Evolutionary conservation across 1,140 invertebrate genomes (phyloP).

Genomic region (Laodelphax striatellus): DNA sequence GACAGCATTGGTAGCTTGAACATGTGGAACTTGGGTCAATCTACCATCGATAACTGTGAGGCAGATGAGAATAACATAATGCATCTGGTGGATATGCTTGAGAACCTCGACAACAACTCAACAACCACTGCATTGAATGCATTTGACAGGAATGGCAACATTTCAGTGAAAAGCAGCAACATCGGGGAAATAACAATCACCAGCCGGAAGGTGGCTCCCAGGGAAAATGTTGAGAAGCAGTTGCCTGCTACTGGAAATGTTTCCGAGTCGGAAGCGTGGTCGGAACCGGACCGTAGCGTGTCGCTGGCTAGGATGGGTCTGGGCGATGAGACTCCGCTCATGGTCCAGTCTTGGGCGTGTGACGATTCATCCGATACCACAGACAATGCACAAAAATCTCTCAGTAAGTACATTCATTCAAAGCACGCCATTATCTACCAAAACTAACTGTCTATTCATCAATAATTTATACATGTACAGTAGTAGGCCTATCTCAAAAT

Average conservation of each 20-base stretch:
- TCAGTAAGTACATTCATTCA: too few relatives aligned
- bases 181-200: slow-evolving; percentile 8
- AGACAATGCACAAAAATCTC: not conserved
- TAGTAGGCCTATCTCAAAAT: too few relatives aligned
- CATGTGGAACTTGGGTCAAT: not conserved
- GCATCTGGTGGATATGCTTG: slow-evolving; percentile 1
- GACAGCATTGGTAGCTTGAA: not conserved
- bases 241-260: not conserved
- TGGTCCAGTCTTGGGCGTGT: not conserved
- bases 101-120: slow-evolving; percentile 2
- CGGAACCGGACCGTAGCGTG: slow-evolving; percentile 68
- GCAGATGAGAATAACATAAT: not conserved
- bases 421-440: too few relatives aligned
- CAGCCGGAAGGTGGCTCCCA: slow-evolving; percentile 1
- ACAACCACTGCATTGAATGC: not conserved
- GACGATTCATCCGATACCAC: slow-evolving; percentile 12
- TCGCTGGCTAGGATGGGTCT: slow-evolving; percentile 65
- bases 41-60: not conserved
- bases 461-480: too few relatives aligned
- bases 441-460: too few relatives aligned
- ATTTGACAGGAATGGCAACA: not conserved
- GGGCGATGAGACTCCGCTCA: slow-evolving; percentile 29
- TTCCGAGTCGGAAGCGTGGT: slow-evolving; percentile 73
- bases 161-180: slow-evolving; percentile 2
- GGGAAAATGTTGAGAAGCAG: not conserved